A percentile compares a stretch with the other conserved stretches of the same genome.
Evolutionary conservation across 2,888 invertebrate genomes (phyloP).

Genomic region (Lucinisca nassula): DNA sequence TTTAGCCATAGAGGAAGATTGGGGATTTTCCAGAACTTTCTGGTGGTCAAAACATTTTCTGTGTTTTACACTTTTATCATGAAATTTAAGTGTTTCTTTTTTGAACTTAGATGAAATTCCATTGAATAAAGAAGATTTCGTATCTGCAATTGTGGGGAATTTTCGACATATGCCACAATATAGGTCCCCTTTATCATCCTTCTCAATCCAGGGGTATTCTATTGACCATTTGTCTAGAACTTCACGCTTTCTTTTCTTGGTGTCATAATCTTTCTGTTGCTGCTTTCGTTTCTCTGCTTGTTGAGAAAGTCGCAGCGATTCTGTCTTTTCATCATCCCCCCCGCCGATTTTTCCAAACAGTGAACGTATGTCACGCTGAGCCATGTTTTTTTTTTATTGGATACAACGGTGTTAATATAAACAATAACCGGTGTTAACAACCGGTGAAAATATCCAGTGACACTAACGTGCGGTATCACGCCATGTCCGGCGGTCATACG

Average conservation of each 20-base stretch:
- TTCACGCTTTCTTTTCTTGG: neutral
- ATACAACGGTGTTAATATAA: neutral
- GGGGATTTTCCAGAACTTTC: neutral
- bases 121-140: slow-evolving; percentile 6
- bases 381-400: neutral
- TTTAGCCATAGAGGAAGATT: neutral
- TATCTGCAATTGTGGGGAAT: slow-evolving; percentile 3
- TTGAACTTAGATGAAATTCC: slow-evolving; percentile 13
- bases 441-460: neutral
- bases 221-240: neutral
- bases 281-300: neutral
- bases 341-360: neutral
- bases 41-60: neutral
- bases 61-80: slow-evolving; percentile 4
- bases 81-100: slow-evolving; percentile 21
- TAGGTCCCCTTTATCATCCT: neutral
- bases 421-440: neutral
- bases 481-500: too few relatives aligned
- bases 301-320: neutral
- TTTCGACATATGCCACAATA: neutral
- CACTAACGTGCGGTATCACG: too few relatives aligned
- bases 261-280: neutral
- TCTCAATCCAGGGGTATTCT: neutral
- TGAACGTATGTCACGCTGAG: neutral
- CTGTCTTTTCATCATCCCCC: neutral